Conservation (phyloP, 2,797 vertebrate genomes). For the Fistularia commersonii region DNA sequence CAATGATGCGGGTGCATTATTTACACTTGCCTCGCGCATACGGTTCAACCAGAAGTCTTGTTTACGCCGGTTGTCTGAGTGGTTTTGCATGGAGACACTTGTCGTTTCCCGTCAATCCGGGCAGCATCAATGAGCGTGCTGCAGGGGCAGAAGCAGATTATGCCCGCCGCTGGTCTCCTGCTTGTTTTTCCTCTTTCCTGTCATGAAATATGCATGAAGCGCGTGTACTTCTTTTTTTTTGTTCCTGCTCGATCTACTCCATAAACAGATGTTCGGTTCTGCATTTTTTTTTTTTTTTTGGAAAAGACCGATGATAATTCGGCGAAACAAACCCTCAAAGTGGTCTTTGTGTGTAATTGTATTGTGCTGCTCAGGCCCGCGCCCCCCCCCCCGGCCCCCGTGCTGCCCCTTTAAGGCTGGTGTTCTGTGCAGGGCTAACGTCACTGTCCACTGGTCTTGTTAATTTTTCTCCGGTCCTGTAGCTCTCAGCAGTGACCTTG, state of each 20-base stretch:
- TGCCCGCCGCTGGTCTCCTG: slow-evolving; percentile 13
- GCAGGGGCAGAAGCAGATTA: slow-evolving; percentile 23
- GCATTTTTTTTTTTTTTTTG: no score
- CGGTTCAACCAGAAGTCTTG: slow-evolving; percentile 58
- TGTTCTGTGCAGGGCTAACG: slow-evolving; percentile 54
- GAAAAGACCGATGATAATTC: neutral
- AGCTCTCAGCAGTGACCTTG: slow-evolving; percentile 64
- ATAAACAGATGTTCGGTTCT: slow-evolving; percentile 10
- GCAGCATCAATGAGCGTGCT: slow-evolving; percentile 7
- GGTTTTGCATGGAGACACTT: slow-evolving; percentile 42
- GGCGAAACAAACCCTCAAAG: slow-evolving; percentile 7
- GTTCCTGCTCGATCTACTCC: slow-evolving; percentile 6
- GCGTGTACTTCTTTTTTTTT: slow-evolving; percentile 10
- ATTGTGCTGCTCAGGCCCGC: slow-evolving; percentile 8
- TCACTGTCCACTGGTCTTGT: slow-evolving; percentile 66
- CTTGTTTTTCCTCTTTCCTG: slow-evolving; percentile 12
- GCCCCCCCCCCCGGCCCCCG: slow-evolving; percentile 8
- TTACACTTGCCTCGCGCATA: slow-evolving; percentile 32
- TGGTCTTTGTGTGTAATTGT: neutral
- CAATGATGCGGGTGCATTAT: slow-evolving; percentile 38
- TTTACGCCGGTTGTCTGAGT: slow-evolving; percentile 42
- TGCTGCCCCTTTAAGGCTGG: slow-evolving; percentile 55
- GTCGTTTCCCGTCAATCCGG: slow-evolving; percentile 7
- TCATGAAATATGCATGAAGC: slow-evolving; percentile 40
- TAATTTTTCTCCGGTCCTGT: slow-evolving; percentile 39